phyloP scores from a whole-genome alignment of 2,888 invertebrate species.

The Andrena chrysosceles region DNA sequence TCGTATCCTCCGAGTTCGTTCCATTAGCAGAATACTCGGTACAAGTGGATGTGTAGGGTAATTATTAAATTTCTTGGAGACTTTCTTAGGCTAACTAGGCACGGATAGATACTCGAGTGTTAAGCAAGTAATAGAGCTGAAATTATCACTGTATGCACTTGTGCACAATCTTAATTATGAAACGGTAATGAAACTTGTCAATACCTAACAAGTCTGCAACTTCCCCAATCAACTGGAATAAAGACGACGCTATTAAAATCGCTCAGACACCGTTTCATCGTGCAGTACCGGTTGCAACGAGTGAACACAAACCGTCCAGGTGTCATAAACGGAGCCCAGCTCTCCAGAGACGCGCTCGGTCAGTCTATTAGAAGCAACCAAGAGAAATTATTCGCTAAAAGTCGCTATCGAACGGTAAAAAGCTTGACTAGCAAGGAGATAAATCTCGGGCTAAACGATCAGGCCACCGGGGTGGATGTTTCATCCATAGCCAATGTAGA shows the following conservation, averaged over 20 bases:
- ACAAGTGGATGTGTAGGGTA: too few relatives aligned
- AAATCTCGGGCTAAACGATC: conserved; percentile 14
- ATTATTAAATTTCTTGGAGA: too few relatives aligned
- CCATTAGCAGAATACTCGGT: too few relatives aligned
- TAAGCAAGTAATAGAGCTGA: too few relatives aligned
- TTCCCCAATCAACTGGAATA: conserved; percentile 11
- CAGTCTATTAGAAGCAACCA: conserved; percentile 15
- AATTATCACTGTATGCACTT: too few relatives aligned
- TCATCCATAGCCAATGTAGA: not conserved
- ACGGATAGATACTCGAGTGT: too few relatives aligned
- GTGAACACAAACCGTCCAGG: not conserved
- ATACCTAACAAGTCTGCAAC: not conserved
- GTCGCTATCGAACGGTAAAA: conserved; percentile 17
- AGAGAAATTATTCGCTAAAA: conserved; percentile 14
- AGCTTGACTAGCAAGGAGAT: conserved; percentile 20
- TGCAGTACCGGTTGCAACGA: not conserved
- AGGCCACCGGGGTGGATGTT: not conserved
- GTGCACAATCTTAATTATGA: too few relatives aligned
- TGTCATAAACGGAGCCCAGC: conserved; percentile 18
- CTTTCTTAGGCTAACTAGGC: too few relatives aligned
- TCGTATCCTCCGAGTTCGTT: too few relatives aligned
- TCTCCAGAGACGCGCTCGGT: not conserved
- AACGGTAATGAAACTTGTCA: not conserved
- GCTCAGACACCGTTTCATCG: not conserved
- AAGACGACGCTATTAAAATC: conserved; percentile 18